phyloP scores from a whole-genome alignment of 2,113 vertebrate species.

The Butorides virescens region DNA sequence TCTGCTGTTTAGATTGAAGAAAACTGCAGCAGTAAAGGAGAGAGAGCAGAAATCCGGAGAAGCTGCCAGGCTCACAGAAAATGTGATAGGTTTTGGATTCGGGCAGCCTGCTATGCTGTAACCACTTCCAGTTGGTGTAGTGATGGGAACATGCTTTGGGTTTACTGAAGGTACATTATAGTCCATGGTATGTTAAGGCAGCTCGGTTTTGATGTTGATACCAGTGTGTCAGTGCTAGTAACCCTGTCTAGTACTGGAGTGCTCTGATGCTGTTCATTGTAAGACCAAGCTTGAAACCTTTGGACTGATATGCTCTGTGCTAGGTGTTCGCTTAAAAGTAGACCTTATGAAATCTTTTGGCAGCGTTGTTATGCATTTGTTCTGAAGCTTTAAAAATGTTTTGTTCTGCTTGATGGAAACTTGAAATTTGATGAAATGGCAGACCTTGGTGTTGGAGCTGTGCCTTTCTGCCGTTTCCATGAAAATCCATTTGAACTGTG shows the following conservation, averaged over 20 bases:
- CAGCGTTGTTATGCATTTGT: neutral
- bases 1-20: neutral
- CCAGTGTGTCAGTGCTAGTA: neutral
- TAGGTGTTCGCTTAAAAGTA: constrained; percentile 9
- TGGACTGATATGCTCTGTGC: neutral
- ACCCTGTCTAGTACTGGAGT: neutral
- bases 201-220: neutral
- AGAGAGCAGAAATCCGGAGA: neutral
- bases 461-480: constrained; percentile 2
- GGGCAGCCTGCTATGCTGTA: neutral
- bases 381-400: constrained; percentile 1
- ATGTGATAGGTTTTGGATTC: neutral
- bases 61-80: neutral
- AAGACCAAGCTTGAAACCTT: neutral
- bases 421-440: constrained; percentile 10
- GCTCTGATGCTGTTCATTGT: neutral
- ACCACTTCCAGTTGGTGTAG: neutral
- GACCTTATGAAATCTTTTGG: neutral
- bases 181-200: neutral
- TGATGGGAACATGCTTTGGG: neutral
- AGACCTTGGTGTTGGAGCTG: constrained; percentile 5
- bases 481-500: neutral
- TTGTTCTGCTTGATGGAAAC: constrained; percentile 15
- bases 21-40: neutral
- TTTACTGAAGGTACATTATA: neutral